Evolutionary conservation across 2,797 vertebrate genomes (phyloP), one percentile per base, ranked within the genome.

Genomic region (Chaunax sp.): DNA sequence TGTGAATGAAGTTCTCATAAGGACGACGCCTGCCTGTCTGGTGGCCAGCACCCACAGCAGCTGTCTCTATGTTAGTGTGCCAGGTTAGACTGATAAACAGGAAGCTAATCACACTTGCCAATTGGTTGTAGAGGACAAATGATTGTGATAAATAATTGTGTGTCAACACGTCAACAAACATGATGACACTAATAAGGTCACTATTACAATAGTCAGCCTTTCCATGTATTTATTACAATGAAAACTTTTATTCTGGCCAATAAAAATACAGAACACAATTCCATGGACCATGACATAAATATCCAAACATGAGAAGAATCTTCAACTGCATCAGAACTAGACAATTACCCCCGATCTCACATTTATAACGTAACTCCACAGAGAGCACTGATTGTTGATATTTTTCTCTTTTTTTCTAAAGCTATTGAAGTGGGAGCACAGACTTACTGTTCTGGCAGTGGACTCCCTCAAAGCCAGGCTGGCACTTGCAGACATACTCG

Each of bases 361-460:
- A 38, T 12, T 38, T 18, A 37, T 5, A 40, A 19, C 2, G 25
- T 1, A 43, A 47, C 15, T 35, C 13, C 16, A 38, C 4, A 35
- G 22, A 16, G 40, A 50, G 14, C 14, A 4, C 3, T 9, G 33
- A 35, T 35, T 1, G 22, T 6, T 37, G 23, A 35, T 7, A 33
- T n/a, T n/a, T n/a, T n/a, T n/a, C n/a, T n/a, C n/a, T 28, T 18
- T 5, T 15, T 20, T 18, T 3, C 26, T 25, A 35, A 45, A 58
- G 28, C 4, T 9, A 43, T 4, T 41, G 20, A 37, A 23, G 3
- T 72, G 5, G 6, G 13, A 26, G 12, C 2, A 57, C 3, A 71
- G 30, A 79, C 98, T 98, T 89, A 99, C 97, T 93, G 74, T 87
- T 95, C 86, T 99, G 96, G 89, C 98, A 99, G 89, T 96, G 94